Percentiles rank a stretch among this genome's conserved stretches.
phyloP scores from a whole-genome alignment of 2,113 vertebrate genomes.

The Clarias gariepinus region DNA sequence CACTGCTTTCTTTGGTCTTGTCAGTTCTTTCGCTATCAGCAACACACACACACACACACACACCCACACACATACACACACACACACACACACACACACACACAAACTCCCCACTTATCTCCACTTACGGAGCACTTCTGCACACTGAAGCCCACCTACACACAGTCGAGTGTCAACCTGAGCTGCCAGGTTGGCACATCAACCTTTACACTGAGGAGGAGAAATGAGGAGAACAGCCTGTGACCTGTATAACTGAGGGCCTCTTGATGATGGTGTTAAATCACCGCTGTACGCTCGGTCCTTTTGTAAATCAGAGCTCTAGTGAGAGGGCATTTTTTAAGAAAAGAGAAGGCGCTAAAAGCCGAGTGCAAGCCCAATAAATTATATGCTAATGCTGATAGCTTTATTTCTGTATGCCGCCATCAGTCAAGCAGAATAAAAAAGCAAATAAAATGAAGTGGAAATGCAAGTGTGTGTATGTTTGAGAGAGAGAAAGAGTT shows the following conservation, averaged over 20 bases:
- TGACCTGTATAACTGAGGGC: constrained; percentile 19
- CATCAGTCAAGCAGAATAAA: constrained; percentile 18
- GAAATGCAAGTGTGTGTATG: background rate
- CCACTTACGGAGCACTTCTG: background rate
- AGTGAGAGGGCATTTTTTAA: background rate
- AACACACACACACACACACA: constrained; percentile 26
- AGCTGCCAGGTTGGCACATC: constrained; percentile 4
- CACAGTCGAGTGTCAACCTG: background rate
- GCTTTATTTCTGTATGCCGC: constrained; percentile 15
- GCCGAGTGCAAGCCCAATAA: constrained; percentile 10
- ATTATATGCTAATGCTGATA: constrained; percentile 36
- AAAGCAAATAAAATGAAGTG: background rate
- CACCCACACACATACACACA: background rate
- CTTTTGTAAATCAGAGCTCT: constrained; percentile 23
- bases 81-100: constrained; percentile 35
- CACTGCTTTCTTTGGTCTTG: constrained; percentile 2
- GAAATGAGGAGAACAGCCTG: constrained; percentile 10
- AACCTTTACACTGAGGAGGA: background rate
- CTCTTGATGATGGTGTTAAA: constrained; percentile 33
- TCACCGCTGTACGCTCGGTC: constrained; percentile 1
- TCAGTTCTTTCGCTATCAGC: background rate
- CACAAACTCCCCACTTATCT: background rate
- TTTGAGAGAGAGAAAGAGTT: background rate
- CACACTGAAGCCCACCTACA: constrained; percentile 11
- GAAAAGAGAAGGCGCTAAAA: constrained; percentile 21